phyloP scores from a whole-genome alignment of 2,113 vertebrate genomes.

The Semnornis frantzii region DNA sequence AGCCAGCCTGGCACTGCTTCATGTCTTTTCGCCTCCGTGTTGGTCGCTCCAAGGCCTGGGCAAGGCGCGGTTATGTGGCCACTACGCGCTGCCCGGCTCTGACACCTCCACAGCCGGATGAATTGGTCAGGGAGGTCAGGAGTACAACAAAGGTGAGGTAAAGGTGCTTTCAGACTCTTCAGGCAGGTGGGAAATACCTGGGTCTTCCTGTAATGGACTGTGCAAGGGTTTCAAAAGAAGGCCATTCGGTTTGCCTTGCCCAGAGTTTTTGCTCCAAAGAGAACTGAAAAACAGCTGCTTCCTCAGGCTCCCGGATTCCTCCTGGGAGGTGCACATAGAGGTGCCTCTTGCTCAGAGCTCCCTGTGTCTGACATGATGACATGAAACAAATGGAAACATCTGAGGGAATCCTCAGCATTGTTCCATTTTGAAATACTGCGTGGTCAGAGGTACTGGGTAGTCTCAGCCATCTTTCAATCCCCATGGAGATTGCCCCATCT shows the following conservation, averaged over 20 bases:
- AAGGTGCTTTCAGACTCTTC: background rate
- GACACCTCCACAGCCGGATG: background rate
- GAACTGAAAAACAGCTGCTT: background rate
- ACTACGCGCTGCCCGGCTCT: background rate
- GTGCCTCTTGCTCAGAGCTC: background rate
- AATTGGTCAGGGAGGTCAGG: background rate
- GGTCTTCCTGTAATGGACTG: background rate
- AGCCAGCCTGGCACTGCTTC: too few relatives aligned
- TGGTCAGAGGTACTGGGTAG: background rate
- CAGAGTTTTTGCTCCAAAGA: background rate
- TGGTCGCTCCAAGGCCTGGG: background rate
- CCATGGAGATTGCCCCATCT: background rate
- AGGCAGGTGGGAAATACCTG: background rate
- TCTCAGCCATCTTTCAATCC: background rate
- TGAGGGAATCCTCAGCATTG: background rate
- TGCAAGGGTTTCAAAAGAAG: background rate
- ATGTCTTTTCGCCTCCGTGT: background rate
- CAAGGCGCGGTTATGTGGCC: background rate
- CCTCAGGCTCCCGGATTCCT: background rate
- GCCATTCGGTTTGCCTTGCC: rapidly evolving
- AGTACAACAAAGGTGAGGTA: background rate
- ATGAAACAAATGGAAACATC: background rate
- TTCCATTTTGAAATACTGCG: background rate
- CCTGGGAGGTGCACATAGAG: background rate
- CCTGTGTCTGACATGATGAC: background rate